phyloP scores from a whole-genome alignment of 2,888 invertebrate genomes.

The Epiblema foenella region DNA sequence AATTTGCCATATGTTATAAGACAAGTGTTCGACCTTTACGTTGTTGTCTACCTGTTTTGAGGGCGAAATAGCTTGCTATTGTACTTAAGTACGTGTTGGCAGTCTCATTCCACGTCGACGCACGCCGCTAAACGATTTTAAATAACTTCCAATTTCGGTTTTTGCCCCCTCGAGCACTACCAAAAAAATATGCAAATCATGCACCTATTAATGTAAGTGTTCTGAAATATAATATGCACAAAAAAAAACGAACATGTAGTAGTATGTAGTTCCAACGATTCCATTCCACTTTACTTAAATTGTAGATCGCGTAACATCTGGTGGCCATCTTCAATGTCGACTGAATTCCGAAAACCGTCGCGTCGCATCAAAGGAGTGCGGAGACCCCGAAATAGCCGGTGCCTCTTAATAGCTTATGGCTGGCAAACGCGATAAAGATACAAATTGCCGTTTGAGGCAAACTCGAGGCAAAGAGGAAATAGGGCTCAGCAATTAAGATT shows the following conservation, averaged over 20 bases:
- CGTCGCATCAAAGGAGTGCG: slow-evolving; percentile 37
- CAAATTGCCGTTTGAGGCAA: slow-evolving; percentile 48
- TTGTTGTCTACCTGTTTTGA: slow-evolving; percentile 53
- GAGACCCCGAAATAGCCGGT: slow-evolving; percentile 39
- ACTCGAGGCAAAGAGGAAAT: slow-evolving; percentile 22
- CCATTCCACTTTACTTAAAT: slow-evolving; percentile 36
- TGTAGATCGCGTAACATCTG: slow-evolving; percentile 46
- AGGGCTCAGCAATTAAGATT: slow-evolving; percentile 26
- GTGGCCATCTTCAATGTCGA: slow-evolving; percentile 42
- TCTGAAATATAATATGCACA: background rate
- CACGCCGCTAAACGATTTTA: slow-evolving; percentile 27
- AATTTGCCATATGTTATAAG: slow-evolving; percentile 69
- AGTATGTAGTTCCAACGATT: slow-evolving; percentile 38
- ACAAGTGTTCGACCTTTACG: slow-evolving; percentile 55
- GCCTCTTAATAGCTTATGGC: slow-evolving; percentile 44
- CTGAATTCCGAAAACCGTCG: slow-evolving; percentile 47
- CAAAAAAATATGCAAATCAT: slow-evolving; percentile 19
- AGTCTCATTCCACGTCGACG: background rate
- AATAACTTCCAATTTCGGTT: slow-evolving; percentile 5
- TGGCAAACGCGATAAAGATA: slow-evolving; percentile 46
- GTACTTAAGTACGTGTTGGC: background rate
- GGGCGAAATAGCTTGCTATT: slow-evolving; percentile 24
- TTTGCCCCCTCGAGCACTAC: background rate
- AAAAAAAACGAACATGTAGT: slow-evolving; percentile 36
- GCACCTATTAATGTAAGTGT: background rate